Evolutionary conservation across 1,140 invertebrate species (phyloP).

Genomic region (Battus philenor): DNA sequence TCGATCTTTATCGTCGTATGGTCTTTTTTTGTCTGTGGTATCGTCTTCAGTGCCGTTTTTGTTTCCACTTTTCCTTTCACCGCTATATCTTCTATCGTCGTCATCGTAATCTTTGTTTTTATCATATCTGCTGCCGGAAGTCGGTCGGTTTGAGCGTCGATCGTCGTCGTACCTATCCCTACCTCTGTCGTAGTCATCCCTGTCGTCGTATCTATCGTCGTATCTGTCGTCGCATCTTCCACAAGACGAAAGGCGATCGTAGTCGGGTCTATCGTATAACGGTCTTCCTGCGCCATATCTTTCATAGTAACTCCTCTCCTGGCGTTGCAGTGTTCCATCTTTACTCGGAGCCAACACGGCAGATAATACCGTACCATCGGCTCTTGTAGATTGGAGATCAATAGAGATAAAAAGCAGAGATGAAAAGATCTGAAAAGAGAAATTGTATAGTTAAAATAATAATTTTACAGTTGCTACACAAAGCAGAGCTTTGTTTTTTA

Average conservation of each 20-base stretch:
- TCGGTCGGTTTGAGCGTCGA: constrained; percentile 39
- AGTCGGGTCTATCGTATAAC: constrained; percentile 34
- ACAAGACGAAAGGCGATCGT: constrained; percentile 45
- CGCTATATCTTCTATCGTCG: constrained; percentile 41
- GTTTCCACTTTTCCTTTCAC: constrained; percentile 32
- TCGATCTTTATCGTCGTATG: constrained; percentile 44
- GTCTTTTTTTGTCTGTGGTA: constrained; percentile 35
- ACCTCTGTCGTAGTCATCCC: constrained; percentile 41
- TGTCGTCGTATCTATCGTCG: constrained; percentile 30
- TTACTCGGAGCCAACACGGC: constrained; percentile 39
- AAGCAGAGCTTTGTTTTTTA: no score
- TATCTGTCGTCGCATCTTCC: constrained; percentile 58
- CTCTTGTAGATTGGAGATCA: constrained; percentile 21
- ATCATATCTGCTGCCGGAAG: constrained; percentile 37
- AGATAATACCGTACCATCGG: constrained; percentile 47
- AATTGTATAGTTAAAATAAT: no score
- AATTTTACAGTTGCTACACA: no score
- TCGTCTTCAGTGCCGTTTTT: constrained; percentile 53
- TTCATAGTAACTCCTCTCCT: constrained; percentile 59
- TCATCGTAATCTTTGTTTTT: constrained; percentile 42
- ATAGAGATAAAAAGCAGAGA: constrained; percentile 16
- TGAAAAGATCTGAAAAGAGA: constrained; percentile 26
- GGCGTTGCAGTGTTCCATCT: constrained; percentile 29
- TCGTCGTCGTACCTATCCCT: constrained; percentile 47
- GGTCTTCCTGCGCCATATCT: constrained; percentile 36